Evolutionary conservation across 2,797 vertebrate species (phyloP).

Genomic region (Peromyscus nudipes): DNA sequence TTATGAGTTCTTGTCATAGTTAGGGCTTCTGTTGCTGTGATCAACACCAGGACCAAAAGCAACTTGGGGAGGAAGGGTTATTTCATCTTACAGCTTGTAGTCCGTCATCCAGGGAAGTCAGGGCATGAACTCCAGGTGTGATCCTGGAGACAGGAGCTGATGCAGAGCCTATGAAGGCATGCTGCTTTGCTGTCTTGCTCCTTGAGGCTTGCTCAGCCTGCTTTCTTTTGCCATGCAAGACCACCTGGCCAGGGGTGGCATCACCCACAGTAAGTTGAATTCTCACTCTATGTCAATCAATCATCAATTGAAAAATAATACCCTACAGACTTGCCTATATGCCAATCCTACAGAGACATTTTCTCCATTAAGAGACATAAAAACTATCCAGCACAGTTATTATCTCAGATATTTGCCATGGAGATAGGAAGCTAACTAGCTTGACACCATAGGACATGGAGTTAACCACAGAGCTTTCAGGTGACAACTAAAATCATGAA

Average conservation of each 20-base stretch:
- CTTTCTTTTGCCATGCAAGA: background rate
- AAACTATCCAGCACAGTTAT: background rate
- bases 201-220: no score
- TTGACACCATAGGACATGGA: background rate
- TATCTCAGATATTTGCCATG: background rate
- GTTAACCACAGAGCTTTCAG: background rate
- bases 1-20: background rate
- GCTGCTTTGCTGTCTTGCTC: background rate
- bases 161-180: background rate
- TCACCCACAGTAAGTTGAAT: background rate
- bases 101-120: background rate
- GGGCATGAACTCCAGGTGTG: background rate
- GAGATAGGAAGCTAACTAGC: background rate
- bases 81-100: background rate
- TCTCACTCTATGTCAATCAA: background rate
- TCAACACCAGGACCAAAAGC: background rate
- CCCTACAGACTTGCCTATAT: background rate
- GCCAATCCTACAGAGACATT: background rate
- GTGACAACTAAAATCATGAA: background rate
- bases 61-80: background rate
- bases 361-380: background rate
- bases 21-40: background rate
- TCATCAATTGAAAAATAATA: background rate
- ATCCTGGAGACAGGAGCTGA: background rate
- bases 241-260: background rate